Evolutionary conservation across 2,113 vertebrate genomes (phyloP).

Genomic region (Calypte anna): DNA sequence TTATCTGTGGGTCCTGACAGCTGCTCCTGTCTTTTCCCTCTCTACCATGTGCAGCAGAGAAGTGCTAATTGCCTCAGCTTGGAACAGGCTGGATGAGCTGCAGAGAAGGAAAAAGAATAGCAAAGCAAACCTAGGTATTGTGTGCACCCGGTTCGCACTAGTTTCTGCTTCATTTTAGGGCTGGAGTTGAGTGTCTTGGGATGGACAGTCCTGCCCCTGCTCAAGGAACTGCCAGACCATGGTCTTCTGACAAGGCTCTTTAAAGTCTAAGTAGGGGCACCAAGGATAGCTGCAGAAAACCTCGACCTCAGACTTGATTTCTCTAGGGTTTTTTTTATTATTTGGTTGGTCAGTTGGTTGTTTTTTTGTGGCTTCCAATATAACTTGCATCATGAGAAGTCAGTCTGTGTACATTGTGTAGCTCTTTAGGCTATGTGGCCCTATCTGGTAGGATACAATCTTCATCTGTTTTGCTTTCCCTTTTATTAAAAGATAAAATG

Average conservation of each 20-base stretch:
- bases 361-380: not conserved
- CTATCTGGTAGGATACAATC: not conserved
- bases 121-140: not conserved
- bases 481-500: not conserved
- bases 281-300: not conserved
- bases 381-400: not conserved
- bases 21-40: not conserved
- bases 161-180: not conserved
- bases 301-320: not conserved
- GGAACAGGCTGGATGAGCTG: not conserved
- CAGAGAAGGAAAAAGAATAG: not conserved
- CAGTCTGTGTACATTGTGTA: accelerated
- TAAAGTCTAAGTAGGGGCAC: accelerated
- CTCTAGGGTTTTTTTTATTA: too few relatives aligned
- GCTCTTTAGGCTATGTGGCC: accelerated
- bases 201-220: accelerated
- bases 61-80: not conserved
- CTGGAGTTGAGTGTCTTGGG: accelerated
- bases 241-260: accelerated
- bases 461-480: not conserved
- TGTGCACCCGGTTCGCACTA: accelerated
- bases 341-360: too few relatives aligned
- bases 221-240: not conserved
- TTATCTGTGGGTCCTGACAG: accelerated
- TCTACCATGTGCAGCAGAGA: accelerated